Evolutionary conservation across 2,888 invertebrate genomes (phyloP).

Genomic region (Arenicola marina): DNA sequence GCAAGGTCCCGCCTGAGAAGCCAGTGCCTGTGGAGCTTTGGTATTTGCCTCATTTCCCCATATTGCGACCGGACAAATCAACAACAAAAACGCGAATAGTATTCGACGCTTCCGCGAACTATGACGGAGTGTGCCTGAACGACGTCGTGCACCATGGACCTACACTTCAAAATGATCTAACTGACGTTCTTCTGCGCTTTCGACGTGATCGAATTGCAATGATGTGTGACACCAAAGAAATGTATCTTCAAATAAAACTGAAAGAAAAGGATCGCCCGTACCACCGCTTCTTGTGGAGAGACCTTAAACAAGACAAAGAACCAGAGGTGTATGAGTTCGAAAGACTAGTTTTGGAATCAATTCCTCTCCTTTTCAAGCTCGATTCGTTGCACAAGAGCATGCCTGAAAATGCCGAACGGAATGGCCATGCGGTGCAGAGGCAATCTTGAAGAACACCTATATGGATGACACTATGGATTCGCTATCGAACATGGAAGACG

Average conservation of each 20-base stretch:
- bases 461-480: not conserved
- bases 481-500: not conserved
- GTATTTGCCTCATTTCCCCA: slow-evolving; percentile 34
- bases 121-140: not conserved
- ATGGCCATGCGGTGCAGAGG: not conserved
- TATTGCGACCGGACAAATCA: slow-evolving; percentile 17
- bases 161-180: slow-evolving; percentile 16
- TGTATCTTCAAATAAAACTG: slow-evolving; percentile 14
- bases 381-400: slow-evolving; percentile 10
- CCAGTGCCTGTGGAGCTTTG: slow-evolving; percentile 8
- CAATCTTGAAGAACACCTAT: not conserved
- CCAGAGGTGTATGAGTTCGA: slow-evolving; percentile 13
- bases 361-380: slow-evolving; percentile 9
- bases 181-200: slow-evolving; percentile 22
- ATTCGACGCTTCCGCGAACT: slow-evolving; percentile 1
- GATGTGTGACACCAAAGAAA: not conserved
- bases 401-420: not conserved
- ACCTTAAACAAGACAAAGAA: not conserved
- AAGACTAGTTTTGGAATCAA: slow-evolving; percentile 15
- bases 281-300: not conserved
- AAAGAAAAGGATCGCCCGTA: slow-evolving; percentile 5
- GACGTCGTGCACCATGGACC: slow-evolving; percentile 35
- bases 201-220: slow-evolving; percentile 12
- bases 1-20: slow-evolving; percentile 7
- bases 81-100: not conserved